Evolutionary conservation across 2,888 invertebrate genomes (phyloP).

Genomic region (Agrenia bidenticulata): DNA sequence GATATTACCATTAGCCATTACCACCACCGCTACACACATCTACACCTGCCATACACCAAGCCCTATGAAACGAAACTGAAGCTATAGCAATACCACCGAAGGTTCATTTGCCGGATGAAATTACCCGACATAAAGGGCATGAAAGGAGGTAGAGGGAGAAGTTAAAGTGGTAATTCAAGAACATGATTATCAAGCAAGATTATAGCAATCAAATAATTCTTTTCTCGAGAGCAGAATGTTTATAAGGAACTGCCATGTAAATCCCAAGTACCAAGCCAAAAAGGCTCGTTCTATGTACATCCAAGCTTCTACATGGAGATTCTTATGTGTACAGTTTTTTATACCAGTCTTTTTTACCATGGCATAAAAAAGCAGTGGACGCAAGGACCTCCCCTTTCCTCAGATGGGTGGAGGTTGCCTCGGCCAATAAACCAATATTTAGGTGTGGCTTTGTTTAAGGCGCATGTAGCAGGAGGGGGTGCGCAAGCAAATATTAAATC

Average conservation of each 20-base stretch:
- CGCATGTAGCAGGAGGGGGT: constrained; percentile 44
- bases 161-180: constrained; percentile 10
- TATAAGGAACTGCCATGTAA: neutral
- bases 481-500: constrained; percentile 23
- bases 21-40: too few relatives aligned
- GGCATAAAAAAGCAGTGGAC: neutral
- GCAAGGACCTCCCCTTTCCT: constrained; percentile 45
- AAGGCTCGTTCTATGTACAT: too few relatives aligned
- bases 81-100: too few relatives aligned
- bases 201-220: constrained; percentile 14
- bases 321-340: too few relatives aligned
- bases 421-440: constrained; percentile 53
- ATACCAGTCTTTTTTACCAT: too few relatives aligned
- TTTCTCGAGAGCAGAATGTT: neutral
- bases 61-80: too few relatives aligned
- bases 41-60: too few relatives aligned
- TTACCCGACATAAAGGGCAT: neutral
- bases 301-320: too few relatives aligned
- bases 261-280: too few relatives aligned
- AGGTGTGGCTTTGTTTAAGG: constrained; percentile 53
- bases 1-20: too few relatives aligned
- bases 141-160: neutral
- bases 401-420: constrained; percentile 47
- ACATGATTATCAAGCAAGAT: constrained; percentile 12
- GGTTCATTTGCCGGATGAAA: constrained; percentile 8